phyloP scores from a whole-genome alignment of 2,113 vertebrate species.

The Thermophis baileyi region DNA sequence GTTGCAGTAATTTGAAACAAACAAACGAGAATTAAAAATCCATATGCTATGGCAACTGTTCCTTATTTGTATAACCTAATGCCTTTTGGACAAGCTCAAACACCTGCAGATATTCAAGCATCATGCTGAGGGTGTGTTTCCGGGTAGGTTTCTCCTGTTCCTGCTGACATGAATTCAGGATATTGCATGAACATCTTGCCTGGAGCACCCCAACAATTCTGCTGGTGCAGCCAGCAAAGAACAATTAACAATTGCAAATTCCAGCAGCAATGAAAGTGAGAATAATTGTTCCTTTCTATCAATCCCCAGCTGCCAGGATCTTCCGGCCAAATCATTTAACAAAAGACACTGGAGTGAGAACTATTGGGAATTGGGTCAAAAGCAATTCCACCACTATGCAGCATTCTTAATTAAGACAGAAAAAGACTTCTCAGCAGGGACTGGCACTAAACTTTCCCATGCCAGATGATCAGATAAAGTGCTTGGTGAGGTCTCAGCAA shows the following conservation, averaged over 20 bases:
- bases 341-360: slow-evolving; percentile 27
- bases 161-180: neutral
- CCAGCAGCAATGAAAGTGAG: slow-evolving; percentile 18
- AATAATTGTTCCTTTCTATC: slow-evolving; percentile 35
- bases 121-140: neutral
- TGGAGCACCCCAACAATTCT: neutral
- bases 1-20: neutral
- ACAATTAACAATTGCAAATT: slow-evolving; percentile 16
- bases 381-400: slow-evolving; percentile 21
- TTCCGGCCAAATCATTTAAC: neutral
- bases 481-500: slow-evolving; percentile 4
- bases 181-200: neutral
- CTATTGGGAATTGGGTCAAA: slow-evolving; percentile 62
- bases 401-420: slow-evolving; percentile 39
- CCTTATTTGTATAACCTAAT: neutral
- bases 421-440: neutral
- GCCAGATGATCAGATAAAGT: slow-evolving; percentile 11
- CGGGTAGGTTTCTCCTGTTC: neutral
- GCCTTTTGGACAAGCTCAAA: neutral
- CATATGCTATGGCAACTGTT: neutral
- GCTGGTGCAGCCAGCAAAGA: neutral
- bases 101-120: neutral
- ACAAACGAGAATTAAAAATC: neutral
- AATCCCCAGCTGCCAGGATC: slow-evolving; percentile 24
- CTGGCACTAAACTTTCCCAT: neutral